A percentile compares a stretch with the other conserved stretches of the same genome.
Evolutionary conservation across 2,888 invertebrate species (phyloP).

Genomic region (Caradrina kadenii): DNA sequence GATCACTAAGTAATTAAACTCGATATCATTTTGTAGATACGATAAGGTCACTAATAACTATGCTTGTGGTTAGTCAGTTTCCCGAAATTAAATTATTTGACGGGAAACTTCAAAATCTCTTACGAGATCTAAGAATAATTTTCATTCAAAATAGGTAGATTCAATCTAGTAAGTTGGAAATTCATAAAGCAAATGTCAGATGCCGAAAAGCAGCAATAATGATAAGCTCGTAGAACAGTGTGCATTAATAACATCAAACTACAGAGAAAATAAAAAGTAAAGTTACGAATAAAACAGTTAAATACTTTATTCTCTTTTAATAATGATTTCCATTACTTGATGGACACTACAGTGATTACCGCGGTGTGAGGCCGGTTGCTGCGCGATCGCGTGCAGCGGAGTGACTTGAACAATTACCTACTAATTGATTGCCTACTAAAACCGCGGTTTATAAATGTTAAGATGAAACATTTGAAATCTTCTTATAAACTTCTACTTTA

Average conservation of each 20-base stretch:
- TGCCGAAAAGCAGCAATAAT: background rate
- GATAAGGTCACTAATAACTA: too few relatives aligned
- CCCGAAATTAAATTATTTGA: too few relatives aligned
- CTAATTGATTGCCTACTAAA: slow-evolving; percentile 36
- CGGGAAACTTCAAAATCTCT: background rate
- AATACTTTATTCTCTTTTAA: slow-evolving; percentile 19
- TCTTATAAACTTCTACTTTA: slow-evolving; percentile 5
- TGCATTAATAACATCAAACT: slow-evolving; percentile 1
- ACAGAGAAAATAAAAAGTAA: background rate
- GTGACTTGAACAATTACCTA: slow-evolving; percentile 31
- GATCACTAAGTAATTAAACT: too few relatives aligned
- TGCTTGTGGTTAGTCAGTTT: too few relatives aligned
- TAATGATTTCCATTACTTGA: slow-evolving; percentile 31
- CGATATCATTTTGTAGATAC: too few relatives aligned
- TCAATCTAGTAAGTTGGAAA: background rate
- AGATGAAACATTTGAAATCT: slow-evolving; percentile 23
- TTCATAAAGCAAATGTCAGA: background rate
- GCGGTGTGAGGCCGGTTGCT: background rate
- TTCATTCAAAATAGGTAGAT: background rate
- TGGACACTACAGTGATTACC: slow-evolving; percentile 24
- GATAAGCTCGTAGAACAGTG: background rate
- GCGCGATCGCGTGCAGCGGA: slow-evolving; percentile 30
- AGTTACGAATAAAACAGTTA: slow-evolving; percentile 3
- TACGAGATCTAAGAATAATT: background rate
- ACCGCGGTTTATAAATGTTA: slow-evolving; percentile 9